Evolutionary conservation across 2,888 invertebrate genomes (phyloP).

Genomic region (Coecobrya sp.): DNA sequence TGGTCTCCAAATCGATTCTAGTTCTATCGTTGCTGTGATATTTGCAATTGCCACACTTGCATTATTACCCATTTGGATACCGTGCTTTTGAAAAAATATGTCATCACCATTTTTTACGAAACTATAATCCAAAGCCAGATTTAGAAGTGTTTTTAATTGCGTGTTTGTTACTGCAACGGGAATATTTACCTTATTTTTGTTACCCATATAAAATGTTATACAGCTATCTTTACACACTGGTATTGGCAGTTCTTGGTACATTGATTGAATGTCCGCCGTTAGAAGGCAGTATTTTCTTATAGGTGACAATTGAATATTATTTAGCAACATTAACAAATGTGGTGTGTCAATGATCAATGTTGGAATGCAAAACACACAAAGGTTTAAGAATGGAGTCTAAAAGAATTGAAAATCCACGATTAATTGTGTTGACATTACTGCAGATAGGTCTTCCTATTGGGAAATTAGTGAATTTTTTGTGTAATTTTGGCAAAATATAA

Average conservation of each 20-base stretch:
- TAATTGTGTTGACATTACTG: slow-evolving; percentile 42
- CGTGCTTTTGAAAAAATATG: slow-evolving; percentile 31
- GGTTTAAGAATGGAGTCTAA: slow-evolving; percentile 52
- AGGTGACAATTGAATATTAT: background rate
- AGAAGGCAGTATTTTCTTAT: slow-evolving; percentile 40
- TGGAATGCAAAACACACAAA: slow-evolving; percentile 31
- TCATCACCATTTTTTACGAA: slow-evolving; percentile 38
- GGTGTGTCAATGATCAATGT: slow-evolving; percentile 56
- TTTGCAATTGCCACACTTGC: slow-evolving; percentile 67
- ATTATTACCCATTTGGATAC: slow-evolving; percentile 68
- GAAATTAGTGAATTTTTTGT: slow-evolving; percentile 47
- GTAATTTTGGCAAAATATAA: slow-evolving; percentile 64
- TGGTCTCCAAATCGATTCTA: slow-evolving; percentile 20
- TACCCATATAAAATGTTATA: background rate
- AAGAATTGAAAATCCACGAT: slow-evolving; percentile 45
- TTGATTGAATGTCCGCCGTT: slow-evolving; percentile 51
- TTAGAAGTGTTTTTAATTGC: slow-evolving; percentile 11
- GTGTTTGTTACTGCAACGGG: background rate
- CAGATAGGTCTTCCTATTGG: slow-evolving; percentile 61
- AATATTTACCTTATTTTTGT: background rate
- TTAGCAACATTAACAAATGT: slow-evolving; percentile 52
- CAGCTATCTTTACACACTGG: slow-evolving; percentile 49
- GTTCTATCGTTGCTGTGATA: slow-evolving; percentile 61
- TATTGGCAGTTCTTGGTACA: slow-evolving; percentile 59
- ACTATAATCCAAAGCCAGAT: slow-evolving; percentile 58